Base-by-base conservation (phyloP, 1,140 invertebrate genomes). In the Rhagoletis pomonella region DNA sequence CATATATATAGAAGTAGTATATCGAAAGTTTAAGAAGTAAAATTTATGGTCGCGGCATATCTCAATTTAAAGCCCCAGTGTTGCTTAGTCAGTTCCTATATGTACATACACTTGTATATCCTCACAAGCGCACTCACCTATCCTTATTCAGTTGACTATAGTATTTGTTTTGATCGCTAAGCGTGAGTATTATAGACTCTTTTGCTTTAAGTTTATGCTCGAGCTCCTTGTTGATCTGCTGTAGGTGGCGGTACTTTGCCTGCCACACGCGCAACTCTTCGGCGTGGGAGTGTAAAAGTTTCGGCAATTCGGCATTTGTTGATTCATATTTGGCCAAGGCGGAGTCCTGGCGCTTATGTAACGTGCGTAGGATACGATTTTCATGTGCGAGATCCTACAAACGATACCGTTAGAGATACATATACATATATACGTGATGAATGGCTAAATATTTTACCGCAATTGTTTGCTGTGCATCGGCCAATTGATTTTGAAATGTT, bases 401-500 rank as follows among this genome's bases (percentile, higher is more conserved):
- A 89, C 17, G 73, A 81, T 4, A 42, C 7, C 3, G 12, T 17
- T 42, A 86, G 0, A 39, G 19, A 67, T 86, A 6, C 58, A 73
- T 14, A 19, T 62, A 85, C 5, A 1, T 5, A 84, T 29, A 29
- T 19, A 14, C 47, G 3, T 3, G 6, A 42, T 73, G 29, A 29
- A 10, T 9, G 47, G 3, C 4, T 47, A 0, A 81, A 12, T 81
- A n/a, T 17, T 17, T n/a, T 29, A 96, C 96, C 92, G 96, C 95
- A 50, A 97, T 94, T 91, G 96, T 96, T 89, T 95, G 96, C 91
- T 97, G 96, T 12, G 96, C 96, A 93, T 97, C 96, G 50, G 96
- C 95, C 85, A 97, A 90, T 93, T 97, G 96, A 93, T 96, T 97
- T 93, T 97, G 96, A 73, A 97, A 92, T 87, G 96, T 95, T 90